A percentile compares a stretch with the other conserved stretches of the same genome.
These are phyloP conservation scores for Plagodis pulveraria DNA, from an alignment of 2,888 invertebrate species.

Conservation along the genomic window DNA sequence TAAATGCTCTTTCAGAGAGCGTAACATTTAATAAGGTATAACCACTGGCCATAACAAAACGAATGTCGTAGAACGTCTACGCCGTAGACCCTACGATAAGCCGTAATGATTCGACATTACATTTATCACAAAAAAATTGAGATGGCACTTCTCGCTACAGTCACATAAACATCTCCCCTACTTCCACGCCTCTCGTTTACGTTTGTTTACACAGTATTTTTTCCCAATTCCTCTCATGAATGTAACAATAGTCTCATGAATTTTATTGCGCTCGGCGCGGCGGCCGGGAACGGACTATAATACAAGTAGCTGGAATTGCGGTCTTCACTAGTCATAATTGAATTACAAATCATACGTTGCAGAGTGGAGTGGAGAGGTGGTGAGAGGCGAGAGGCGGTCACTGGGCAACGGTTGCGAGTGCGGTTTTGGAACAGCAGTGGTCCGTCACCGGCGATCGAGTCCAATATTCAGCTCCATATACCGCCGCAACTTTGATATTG, in stretches of 20 bases:
- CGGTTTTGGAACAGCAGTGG: slow-evolving; percentile 42
- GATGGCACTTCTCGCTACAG: slow-evolving; percentile 10
- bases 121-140: slow-evolving; percentile 8
- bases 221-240: slow-evolving; percentile 52
- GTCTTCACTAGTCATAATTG: slow-evolving; percentile 53
- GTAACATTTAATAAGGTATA: not conserved
- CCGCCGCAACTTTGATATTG: slow-evolving; percentile 58
- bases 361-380: slow-evolving; percentile 5
- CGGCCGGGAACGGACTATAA: slow-evolving; percentile 36
- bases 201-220: slow-evolving; percentile 47
- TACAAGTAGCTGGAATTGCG: slow-evolving; percentile 39
- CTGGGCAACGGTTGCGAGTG: slow-evolving; percentile 26
- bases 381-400: slow-evolving; percentile 17
- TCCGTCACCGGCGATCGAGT: slow-evolving; percentile 48
- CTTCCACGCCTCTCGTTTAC: slow-evolving; percentile 32
- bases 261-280: slow-evolving; percentile 51
- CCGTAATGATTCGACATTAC: slow-evolving; percentile 5
- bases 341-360: slow-evolving; percentile 49
- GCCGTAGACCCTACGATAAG: slow-evolving; percentile 20
- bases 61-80: slow-evolving; percentile 27
- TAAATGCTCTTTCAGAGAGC: not conserved
- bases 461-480: slow-evolving; percentile 48
- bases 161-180: slow-evolving; percentile 17
- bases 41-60: not conserved
- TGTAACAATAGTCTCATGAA: slow-evolving; percentile 61